Conservation (phyloP, 2,113 vertebrate genomes). For the Nanorana parkeri region DNA sequence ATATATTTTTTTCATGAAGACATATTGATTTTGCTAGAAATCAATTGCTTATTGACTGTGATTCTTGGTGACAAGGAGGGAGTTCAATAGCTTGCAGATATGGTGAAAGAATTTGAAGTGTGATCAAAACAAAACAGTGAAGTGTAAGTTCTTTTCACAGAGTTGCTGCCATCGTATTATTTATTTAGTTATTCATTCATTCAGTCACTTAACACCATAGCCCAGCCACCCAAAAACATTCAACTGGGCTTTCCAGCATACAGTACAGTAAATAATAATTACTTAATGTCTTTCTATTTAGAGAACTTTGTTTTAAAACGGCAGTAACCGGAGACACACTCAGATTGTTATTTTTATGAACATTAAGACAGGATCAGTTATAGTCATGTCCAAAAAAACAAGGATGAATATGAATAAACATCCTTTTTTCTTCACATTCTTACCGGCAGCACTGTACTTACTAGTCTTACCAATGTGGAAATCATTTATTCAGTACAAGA, state of each 20-base stretch:
- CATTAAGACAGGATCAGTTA: slow-evolving; percentile 40
- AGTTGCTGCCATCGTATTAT: slow-evolving; percentile 13
- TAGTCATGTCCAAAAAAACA: slow-evolving; percentile 6
- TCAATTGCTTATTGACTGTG: too few relatives aligned
- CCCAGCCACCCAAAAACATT: background rate
- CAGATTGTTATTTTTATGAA: slow-evolving; percentile 47
- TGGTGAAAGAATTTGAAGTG: background rate
- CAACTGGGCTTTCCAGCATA: background rate
- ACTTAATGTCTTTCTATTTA: slow-evolving; percentile 42
- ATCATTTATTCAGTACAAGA: too few relatives aligned
- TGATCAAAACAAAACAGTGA: background rate
- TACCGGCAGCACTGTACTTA: too few relatives aligned
- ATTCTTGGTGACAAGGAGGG: too few relatives aligned
- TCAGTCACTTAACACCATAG: background rate
- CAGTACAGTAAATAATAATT: slow-evolving; percentile 35
- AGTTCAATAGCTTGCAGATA: background rate
- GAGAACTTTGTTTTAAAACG: slow-evolving; percentile 23
- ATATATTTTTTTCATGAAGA: too few relatives aligned
- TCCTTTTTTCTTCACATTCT: background rate
- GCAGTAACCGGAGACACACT: slow-evolving; percentile 28
- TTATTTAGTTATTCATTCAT: slow-evolving; percentile 20
- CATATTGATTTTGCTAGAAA: too few relatives aligned
- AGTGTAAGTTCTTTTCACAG: background rate
- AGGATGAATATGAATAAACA: slow-evolving; percentile 17
- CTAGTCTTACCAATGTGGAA: too few relatives aligned